Evolutionary conservation across 2,113 vertebrate species (phyloP).

Genomic region (Tyto alba): DNA sequence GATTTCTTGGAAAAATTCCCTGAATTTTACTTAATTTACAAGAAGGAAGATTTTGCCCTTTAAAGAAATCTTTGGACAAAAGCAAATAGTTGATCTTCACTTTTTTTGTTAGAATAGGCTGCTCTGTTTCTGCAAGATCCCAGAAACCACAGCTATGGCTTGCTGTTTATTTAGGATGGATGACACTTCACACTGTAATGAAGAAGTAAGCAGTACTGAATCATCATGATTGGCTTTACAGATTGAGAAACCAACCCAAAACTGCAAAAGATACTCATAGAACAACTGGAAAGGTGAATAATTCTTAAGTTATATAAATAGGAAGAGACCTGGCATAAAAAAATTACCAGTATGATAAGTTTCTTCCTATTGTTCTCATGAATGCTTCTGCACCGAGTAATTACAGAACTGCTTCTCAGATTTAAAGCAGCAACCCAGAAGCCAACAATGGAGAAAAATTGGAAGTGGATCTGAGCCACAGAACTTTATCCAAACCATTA

Average conservation of each 20-base stretch:
- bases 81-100: background rate
- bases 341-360: background rate
- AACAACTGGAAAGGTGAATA: background rate
- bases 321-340: background rate
- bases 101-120: background rate
- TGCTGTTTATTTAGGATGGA: background rate
- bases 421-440: slow-evolving; percentile 1
- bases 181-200: background rate
- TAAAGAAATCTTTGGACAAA: background rate
- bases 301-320: background rate
- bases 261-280: background rate
- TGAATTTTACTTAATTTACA: background rate
- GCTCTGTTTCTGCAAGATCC: background rate
- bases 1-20: background rate
- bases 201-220: background rate
- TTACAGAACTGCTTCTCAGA: background rate
- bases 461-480: background rate
- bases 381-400: slow-evolving; percentile 5
- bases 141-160: background rate
- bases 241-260: background rate
- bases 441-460: background rate
- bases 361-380: background rate
- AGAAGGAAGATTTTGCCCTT: background rate
- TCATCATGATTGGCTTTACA: background rate
- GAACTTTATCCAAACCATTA: background rate